Evolutionary conservation across 2,888 invertebrate genomes (phyloP), one percentile per base, ranked within the genome.

Genomic region (Leucophenga maculata): DNA sequence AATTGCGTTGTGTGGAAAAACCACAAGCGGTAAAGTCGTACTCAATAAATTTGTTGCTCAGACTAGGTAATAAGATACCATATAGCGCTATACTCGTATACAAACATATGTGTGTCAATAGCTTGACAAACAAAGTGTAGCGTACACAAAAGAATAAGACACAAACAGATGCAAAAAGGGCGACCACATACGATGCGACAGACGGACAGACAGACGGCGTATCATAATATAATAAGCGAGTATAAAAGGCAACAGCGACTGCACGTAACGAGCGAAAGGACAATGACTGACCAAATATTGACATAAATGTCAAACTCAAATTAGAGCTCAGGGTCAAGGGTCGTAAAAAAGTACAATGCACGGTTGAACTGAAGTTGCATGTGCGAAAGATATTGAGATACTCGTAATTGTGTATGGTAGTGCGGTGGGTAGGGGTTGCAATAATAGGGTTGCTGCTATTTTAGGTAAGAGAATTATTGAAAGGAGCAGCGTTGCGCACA

Each of bases 221-320:
- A 79, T 83, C 80, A 83, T 80, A 81, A 80, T 79, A 83, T 80
- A 81, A 80, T 79, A 83, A 80, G 39, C 8, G 39, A 39, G 8
- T 39, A 39, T 39, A 83, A 80, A 77, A 75, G 74, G 65, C 54
- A 68, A 70, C 48, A 48, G 69, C 59, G 67, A 68, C 64, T 65
- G 77, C n/a, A n/a, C n/a, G n/a, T n/a, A 72, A 66, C 72, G 77
- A 74, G 76, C 74, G 80, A 78, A 44, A 67, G 55, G 54, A 81
- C 82, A 83, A 83, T 83, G 81, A 83, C 79, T 83, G 82, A 77
- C 83, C 82, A 83, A 83, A 83, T 83, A 83, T 83, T 83, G 83
- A 83, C 83, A 83, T 83, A 82, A 83, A 79, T 83, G 83, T 83
- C 83, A 83, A 83, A 82, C 82, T 83, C 79, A 79, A 83, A 83